Conservation (phyloP, 2,113 vertebrate genomes). For the Sigmodon hispidus region DNA sequence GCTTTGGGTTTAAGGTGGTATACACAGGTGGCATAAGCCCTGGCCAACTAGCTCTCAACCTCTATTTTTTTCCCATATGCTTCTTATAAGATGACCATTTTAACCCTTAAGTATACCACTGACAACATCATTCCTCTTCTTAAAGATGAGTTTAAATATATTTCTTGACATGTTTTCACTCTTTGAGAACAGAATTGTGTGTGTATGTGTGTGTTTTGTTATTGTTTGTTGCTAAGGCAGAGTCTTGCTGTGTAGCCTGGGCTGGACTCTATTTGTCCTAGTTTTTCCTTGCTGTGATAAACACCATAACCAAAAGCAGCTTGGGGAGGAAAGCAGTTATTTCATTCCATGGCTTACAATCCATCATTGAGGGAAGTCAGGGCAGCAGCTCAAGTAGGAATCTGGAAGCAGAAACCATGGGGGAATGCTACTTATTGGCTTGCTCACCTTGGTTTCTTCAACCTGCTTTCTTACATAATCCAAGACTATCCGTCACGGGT, state of each 20-base stretch:
- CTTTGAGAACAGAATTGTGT: background rate
- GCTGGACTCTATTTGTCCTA: background rate
- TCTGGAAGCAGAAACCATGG: background rate
- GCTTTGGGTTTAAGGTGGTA: background rate
- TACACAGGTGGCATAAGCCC: background rate
- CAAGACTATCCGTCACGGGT: background rate
- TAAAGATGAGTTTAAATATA: constrained; percentile 26
- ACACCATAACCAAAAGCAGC: background rate
- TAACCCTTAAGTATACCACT: background rate
- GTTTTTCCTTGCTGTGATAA: background rate
- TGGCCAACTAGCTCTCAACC: background rate
- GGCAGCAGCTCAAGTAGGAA: background rate
- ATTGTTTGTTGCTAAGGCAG: background rate
- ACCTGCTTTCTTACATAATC: background rate
- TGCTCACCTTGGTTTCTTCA: background rate
- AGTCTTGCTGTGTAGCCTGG: background rate
- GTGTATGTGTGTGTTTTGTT: background rate
- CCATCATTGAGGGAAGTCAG: background rate
- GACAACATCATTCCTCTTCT: background rate
- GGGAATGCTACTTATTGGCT: background rate
- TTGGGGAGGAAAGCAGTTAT: background rate
- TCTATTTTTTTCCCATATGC: constrained; percentile 17
- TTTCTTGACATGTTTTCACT: background rate
- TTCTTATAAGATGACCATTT: constrained; percentile 2
- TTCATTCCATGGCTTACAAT: background rate